Percentiles rank a stretch among this genome's conserved stretches.
Evolutionary conservation across 2,113 vertebrate species (phyloP).

Genomic region (Neopipo cinnamomea): DNA sequence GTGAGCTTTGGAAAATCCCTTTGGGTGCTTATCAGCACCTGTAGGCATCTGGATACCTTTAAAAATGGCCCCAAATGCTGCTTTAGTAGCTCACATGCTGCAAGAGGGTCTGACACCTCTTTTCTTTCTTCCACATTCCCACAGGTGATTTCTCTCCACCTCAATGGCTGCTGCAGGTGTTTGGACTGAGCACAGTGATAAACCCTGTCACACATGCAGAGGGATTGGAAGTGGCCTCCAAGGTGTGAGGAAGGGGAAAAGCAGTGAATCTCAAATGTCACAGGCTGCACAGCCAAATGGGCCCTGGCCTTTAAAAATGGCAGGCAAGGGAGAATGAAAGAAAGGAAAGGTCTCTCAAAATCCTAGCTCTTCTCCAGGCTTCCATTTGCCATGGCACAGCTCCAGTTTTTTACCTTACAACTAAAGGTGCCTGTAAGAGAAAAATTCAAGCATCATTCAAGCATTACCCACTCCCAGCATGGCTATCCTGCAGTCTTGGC

Average conservation of each 20-base stretch:
- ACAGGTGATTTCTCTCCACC: background rate
- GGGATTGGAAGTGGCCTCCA: background rate
- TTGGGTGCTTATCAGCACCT: slow-evolving; percentile 34
- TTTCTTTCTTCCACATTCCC: background rate
- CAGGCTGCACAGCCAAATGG: background rate
- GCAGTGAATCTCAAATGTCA: fast-evolving
- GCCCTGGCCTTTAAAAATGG: background rate
- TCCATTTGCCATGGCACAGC: background rate
- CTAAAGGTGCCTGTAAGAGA: background rate
- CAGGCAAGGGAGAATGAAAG: background rate
- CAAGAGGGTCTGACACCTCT: background rate
- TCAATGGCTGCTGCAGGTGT: background rate
- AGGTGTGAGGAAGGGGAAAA: fast-evolving
- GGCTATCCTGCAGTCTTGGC: background rate
- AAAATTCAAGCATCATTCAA: background rate
- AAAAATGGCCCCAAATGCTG: background rate
- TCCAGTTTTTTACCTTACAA: background rate
- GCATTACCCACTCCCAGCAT: background rate
- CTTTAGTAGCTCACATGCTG: background rate
- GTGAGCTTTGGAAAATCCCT: slow-evolving; percentile 54
- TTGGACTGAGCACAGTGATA: background rate
- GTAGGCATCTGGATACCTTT: slow-evolving; percentile 23
- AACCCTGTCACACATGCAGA: fast-evolving
- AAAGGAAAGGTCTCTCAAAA: background rate
- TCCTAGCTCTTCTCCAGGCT: background rate